Base-by-base conservation (phyloP, 2,113 vertebrate species). In the Mionectes macconnelli region DNA sequence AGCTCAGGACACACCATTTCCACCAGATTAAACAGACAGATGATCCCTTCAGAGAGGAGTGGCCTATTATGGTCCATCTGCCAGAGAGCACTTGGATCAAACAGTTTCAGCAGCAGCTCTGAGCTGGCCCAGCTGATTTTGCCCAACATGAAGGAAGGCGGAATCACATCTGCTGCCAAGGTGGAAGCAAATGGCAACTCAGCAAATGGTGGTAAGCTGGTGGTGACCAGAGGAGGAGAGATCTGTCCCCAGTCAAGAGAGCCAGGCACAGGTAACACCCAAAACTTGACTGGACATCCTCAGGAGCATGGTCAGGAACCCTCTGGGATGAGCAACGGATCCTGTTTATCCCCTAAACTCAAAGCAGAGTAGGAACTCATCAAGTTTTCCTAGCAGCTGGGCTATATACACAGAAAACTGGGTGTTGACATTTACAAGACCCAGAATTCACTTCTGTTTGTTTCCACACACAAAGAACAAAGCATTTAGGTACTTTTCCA, bases 401-500 rank as follows among this genome's bases (percentile, higher is more conserved):
- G 12, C 73, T 66, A 33, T 18, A 45, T 22, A 59, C 55, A 76
- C 78, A 84, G 72, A 75, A 83, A 85, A 68, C 28, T 47, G 63
- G 8, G 17, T 84, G 52, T 49, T 90, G 59, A 67, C 39, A 7
- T 91, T 95, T 67, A 88, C 20, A 50, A 89, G 62, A 91, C 35
- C 24, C 30, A 80, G 53, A 59, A 12, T 62, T 91, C 35, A 45
- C 74, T 88, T 87, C 21, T 89, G 12, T 50, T 85, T 8, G 2
- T 85, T 83, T 88, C 78, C 80, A 44, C 18, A 23, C 22, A 88
- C 55, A 92, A 83, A 91, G 39, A 88, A 62, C 30, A 88, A 94
- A 94, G 90, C 9, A 19, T 55, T 88, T 80, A 91, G 84, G 52
- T 94, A 70, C 56, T 93, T 96, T 62, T 45, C 79, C 79, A 75